Percentiles rank a stretch among this genome's conserved stretches.
Conservation (phyloP, 2,113 vertebrate species). For the Cyanoderma ruficeps region DNA sequence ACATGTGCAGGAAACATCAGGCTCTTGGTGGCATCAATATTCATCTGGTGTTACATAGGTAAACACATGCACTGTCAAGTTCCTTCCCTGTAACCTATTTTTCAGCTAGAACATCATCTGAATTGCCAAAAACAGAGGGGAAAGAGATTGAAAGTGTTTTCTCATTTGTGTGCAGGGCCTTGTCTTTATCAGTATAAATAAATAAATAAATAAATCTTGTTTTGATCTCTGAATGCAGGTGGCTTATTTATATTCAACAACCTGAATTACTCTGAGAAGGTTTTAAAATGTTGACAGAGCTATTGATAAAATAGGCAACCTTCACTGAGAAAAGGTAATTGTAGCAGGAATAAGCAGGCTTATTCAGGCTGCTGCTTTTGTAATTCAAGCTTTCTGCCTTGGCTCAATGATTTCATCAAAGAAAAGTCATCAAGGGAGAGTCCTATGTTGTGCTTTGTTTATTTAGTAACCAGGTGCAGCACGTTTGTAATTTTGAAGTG, state of each 20-base stretch:
- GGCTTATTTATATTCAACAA: constrained; percentile 18
- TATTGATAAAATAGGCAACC: constrained; percentile 9
- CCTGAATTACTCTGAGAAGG: neutral
- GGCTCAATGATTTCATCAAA: constrained; percentile 34
- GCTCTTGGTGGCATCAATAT: neutral
- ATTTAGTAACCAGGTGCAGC: constrained; percentile 19
- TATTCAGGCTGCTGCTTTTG: neutral
- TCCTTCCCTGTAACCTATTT: neutral
- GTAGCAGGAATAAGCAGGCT: neutral
- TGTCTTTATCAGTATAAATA: neutral
- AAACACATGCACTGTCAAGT: neutral
- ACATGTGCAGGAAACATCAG: neutral
- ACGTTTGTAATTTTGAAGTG: constrained; percentile 16
- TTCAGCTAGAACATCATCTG: neutral
- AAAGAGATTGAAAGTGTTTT: neutral
- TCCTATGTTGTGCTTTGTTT: neutral
- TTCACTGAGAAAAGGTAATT: constrained; percentile 11
- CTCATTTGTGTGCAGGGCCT: neutral
- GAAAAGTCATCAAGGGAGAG: constrained; percentile 14
- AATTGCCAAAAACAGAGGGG: neutral
- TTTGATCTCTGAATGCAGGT: constrained; percentile 6
- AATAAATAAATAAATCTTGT: neutral
- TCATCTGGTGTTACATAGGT: neutral
- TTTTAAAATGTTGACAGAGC: constrained; percentile 30
- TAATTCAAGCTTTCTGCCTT: constrained; percentile 15